These are phyloP conservation scores for Diabrotica undecimpunctata DNA, from an alignment of 1,140 invertebrate genomes.

Conservation along the genomic window DNA sequence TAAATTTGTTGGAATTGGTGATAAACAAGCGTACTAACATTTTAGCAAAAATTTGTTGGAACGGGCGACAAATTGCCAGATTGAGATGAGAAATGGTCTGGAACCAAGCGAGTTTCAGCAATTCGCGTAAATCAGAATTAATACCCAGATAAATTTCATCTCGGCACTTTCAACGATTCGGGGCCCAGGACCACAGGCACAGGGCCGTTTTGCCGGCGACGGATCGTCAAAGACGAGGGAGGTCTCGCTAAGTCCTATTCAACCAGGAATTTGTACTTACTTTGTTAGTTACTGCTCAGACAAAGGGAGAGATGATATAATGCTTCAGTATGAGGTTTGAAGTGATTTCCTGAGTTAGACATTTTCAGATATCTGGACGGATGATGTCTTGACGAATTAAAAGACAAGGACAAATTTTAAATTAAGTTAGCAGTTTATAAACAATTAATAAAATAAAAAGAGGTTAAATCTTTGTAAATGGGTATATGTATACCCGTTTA, in stretches of 20 bases:
- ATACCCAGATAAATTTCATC: slow-evolving; percentile 38
- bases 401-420: no score
- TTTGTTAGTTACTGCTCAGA: background rate
- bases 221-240: slow-evolving; percentile 5
- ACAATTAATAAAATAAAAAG: no score
- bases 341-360: no score
- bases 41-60: slow-evolving; percentile 11
- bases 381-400: no score
- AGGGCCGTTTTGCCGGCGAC: slow-evolving; percentile 11
- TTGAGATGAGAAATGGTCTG: slow-evolving; percentile 38
- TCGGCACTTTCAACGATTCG: slow-evolving; percentile 37
- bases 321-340: background rate
- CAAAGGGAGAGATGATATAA: background rate
- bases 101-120: slow-evolving; percentile 35
- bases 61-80: slow-evolving; percentile 36
- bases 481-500: no score
- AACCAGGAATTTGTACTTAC: background rate
- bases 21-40: slow-evolving; percentile 1
- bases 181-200: slow-evolving; percentile 14
- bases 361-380: no score
- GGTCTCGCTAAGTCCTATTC: background rate
- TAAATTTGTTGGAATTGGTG: background rate
- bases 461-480: no score
- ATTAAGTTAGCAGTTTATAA: no score
- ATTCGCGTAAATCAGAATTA: slow-evolving; percentile 40